Base-by-base conservation (phyloP, 2,113 vertebrate species). In the Eubucco bourcierii region DNA sequence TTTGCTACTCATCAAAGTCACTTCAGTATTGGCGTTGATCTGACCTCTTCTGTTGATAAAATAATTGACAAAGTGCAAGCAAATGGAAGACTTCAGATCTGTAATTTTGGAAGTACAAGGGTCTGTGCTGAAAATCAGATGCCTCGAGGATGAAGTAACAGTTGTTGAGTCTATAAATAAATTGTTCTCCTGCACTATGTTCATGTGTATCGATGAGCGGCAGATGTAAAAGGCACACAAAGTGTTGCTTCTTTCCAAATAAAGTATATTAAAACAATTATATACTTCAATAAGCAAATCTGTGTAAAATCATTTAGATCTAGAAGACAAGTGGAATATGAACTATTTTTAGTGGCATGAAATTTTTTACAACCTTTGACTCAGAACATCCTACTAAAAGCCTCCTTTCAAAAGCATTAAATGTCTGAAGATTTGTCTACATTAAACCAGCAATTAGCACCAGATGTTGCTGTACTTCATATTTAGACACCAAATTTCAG, bases 391-490 rank as follows among this genome's bases (percentile, higher is more conserved):
- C 94, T 96, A 95, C 96, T 97, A 94, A 97, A 97, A 61, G 64
- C 77, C 73, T 97, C 87, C 77, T 97, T 98, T 97, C 96, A 97
- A 97, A 97, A 97, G 95, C 85, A 95, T 86, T 75, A 97, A 96
- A 95, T 85, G 93, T 44, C 94, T 96, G 90, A 97, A 97, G 95
- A 87, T 97, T 96, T 98, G 91, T 96, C 97, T 98, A 77, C 98
- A 97, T 96, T 95, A 98, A 98, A 97, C 97, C 79, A 93, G 97
- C 96, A 98, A 98, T 98, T 98, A 98, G 94, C 95, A 97, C 90
- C 97, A 98, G 97, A 98, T 98, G 97, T 95, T 98, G 96, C 78
- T 91, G 92, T 95, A 92, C 91, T 97, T 97, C 97, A 98, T 98
- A 97, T 98, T 98, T 98, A 98, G 97, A 98, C 41, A 97, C 67